phyloP scores from a whole-genome alignment of 2,113 vertebrate genomes.

The Gallinago paraguaiae region DNA sequence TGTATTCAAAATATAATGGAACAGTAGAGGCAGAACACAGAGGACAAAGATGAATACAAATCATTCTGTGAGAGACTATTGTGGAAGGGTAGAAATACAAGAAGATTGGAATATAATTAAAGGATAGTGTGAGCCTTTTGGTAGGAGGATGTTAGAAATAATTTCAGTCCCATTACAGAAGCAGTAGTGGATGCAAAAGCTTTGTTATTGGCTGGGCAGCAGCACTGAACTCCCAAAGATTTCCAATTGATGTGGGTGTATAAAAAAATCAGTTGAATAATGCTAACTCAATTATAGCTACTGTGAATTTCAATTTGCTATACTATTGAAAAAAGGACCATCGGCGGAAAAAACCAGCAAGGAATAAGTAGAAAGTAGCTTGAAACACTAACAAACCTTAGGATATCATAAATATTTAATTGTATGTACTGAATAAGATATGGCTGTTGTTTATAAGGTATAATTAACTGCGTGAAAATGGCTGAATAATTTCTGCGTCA shows the following conservation, averaged over 20 bases:
- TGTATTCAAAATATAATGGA: constrained; percentile 57
- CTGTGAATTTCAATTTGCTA: constrained; percentile 19
- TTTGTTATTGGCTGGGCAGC: constrained; percentile 21
- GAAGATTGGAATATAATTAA: constrained; percentile 69
- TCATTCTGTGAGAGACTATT: constrained; percentile 32
- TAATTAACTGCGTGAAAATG: neutral
- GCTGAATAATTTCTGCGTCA: neutral
- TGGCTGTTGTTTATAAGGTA: neutral
- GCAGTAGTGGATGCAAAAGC: neutral
- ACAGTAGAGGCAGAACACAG: constrained; percentile 16
- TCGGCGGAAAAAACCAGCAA: neutral
- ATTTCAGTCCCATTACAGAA: constrained; percentile 63
- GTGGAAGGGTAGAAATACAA: constrained; percentile 20
- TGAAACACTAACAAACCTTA: constrained; percentile 2
- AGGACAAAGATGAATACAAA: constrained; percentile 52
- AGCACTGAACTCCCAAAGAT: neutral
- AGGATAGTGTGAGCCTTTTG: constrained; percentile 30
- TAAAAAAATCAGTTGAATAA: constrained; percentile 7
- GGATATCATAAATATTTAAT: constrained; percentile 27
- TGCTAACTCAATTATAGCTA: neutral
- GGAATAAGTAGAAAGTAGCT: neutral
- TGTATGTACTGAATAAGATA: neutral
- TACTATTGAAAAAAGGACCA: neutral
- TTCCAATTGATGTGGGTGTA: constrained; percentile 4
- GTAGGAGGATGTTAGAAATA: constrained; percentile 56